These are phyloP conservation scores for Bombus turneri DNA, from an alignment of 1,140 invertebrate species.

Conservation along the genomic window DNA sequence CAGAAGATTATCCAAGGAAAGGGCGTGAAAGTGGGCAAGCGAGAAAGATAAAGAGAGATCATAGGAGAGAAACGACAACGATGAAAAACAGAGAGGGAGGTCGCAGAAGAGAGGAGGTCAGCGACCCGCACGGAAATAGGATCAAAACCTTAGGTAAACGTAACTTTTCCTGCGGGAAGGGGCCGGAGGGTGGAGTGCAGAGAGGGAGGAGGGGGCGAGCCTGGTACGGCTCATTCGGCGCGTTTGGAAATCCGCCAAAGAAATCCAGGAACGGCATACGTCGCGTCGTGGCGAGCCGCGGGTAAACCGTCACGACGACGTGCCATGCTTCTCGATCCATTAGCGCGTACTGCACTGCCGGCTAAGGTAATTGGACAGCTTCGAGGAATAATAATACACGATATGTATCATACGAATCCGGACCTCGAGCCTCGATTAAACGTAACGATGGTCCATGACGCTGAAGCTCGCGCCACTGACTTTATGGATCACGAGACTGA, in stretches of 20 bases:
- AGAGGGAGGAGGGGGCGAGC: not conserved
- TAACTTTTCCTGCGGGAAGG: conserved; percentile 74
- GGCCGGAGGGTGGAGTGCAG: conserved; percentile 3
- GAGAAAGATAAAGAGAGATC: no score
- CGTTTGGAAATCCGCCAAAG: conserved; percentile 78
- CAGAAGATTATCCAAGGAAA: conserved; percentile 5
- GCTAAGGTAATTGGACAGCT: conserved; percentile 69
- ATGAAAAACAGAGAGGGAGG: conserved; percentile 26
- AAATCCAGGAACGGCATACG: conserved; percentile 70
- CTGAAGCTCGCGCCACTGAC: not conserved
- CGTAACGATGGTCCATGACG: conserved; percentile 7
- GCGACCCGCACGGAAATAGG: conserved; percentile 78
- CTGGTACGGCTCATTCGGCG: conserved; percentile 65
- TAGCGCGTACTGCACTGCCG: conserved; percentile 64
- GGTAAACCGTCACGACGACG: conserved; percentile 44
- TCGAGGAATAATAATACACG: conserved; percentile 68
- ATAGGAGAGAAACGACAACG: not conserved
- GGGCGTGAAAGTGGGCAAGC: not conserved
- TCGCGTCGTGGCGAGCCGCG: conserved; percentile 51
- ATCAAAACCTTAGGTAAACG: conserved; percentile 79
- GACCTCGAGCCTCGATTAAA: conserved; percentile 6
- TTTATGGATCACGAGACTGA: not conserved
- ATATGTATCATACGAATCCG: conserved; percentile 57
- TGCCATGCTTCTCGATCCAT: conserved; percentile 67
- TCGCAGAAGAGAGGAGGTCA: conserved; percentile 66